Conservation (phyloP, 2,888 invertebrate genomes). For the Pachymerium ferrugineum region DNA sequence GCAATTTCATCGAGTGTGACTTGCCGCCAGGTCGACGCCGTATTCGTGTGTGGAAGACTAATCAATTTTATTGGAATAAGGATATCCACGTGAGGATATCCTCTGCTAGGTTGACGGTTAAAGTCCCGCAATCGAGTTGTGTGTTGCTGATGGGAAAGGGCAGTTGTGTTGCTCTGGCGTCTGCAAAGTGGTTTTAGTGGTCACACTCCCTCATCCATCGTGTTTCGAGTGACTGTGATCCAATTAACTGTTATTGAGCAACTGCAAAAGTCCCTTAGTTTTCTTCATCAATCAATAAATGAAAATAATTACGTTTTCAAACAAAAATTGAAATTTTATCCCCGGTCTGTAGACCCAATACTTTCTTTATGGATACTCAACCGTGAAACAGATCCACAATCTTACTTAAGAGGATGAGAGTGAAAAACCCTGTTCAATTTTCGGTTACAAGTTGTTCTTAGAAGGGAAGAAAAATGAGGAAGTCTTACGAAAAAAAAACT, state of each 20-base stretch:
- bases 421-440: slow-evolving; percentile 20
- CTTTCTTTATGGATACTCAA: too few species aligned
- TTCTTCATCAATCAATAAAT: neutral
- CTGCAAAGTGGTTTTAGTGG: slow-evolving; percentile 27
- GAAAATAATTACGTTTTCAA: neutral
- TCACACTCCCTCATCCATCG: slow-evolving; percentile 25
- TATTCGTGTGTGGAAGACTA: slow-evolving; percentile 14
- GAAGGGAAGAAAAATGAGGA: neutral
- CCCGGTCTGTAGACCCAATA: too few species aligned
- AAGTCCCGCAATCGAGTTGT: slow-evolving; percentile 24
- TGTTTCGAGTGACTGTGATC: neutral
- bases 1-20: slow-evolving; percentile 5
- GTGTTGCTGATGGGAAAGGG: slow-evolving; percentile 14
- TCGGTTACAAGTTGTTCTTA: neutral
- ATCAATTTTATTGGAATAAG: slow-evolving; percentile 25
- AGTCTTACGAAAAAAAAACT: neutral
- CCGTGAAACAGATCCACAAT: neutral
- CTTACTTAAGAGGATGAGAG: slow-evolving; percentile 8
- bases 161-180: slow-evolving; percentile 18
- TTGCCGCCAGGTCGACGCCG: neutral
- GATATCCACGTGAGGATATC: slow-evolving; percentile 16
- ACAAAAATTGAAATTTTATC: too few species aligned
- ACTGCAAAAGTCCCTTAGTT: neutral
- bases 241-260: slow-evolving; percentile 5
- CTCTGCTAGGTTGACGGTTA: neutral